Evolutionary conservation across 2,797 vertebrate species (phyloP).

Genomic region (Coregonus ussuriensis): DNA sequence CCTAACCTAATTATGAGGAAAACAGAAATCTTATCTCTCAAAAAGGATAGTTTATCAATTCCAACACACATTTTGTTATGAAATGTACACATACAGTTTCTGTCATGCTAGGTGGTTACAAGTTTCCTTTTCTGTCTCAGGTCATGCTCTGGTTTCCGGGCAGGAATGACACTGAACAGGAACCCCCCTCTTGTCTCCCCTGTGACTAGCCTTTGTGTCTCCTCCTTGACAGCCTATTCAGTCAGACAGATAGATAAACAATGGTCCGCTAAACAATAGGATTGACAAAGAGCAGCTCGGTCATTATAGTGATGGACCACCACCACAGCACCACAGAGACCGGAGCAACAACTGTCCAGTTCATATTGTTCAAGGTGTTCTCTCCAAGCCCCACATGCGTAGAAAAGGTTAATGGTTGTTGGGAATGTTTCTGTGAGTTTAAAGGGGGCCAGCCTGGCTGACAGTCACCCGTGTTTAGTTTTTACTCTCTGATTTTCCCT

Average conservation of each 20-base stretch:
- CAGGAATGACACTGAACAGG: background rate
- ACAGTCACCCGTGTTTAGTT: slow-evolving; percentile 16
- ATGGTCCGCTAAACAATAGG: slow-evolving; percentile 54
- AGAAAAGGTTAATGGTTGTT: slow-evolving; percentile 8
- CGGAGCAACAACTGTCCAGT: slow-evolving; percentile 36
- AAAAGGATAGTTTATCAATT: background rate
- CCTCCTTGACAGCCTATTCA: slow-evolving; percentile 55
- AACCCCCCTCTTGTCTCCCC: background rate
- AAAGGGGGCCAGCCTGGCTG: slow-evolving; percentile 14
- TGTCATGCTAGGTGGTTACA: background rate
- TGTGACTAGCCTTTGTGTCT: background rate
- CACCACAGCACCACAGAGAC: slow-evolving; percentile 32
- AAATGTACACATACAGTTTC: no score
- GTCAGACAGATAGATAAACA: slow-evolving; percentile 55
- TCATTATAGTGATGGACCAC: slow-evolving; percentile 51
- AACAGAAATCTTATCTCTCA: background rate
- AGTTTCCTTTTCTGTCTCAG: background rate
- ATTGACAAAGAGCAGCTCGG: slow-evolving; percentile 54
- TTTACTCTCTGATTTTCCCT: background rate
- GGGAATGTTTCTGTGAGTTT: background rate
- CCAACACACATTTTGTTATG: no score
- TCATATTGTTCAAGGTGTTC: slow-evolving; percentile 43
- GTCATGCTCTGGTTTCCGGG: background rate
- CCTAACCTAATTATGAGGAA: background rate
- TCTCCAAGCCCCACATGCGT: slow-evolving; percentile 18